These are phyloP conservation scores for Rhizomys pruinosus DNA, from an alignment of 2,113 vertebrate species.

Conservation along the genomic window DNA sequence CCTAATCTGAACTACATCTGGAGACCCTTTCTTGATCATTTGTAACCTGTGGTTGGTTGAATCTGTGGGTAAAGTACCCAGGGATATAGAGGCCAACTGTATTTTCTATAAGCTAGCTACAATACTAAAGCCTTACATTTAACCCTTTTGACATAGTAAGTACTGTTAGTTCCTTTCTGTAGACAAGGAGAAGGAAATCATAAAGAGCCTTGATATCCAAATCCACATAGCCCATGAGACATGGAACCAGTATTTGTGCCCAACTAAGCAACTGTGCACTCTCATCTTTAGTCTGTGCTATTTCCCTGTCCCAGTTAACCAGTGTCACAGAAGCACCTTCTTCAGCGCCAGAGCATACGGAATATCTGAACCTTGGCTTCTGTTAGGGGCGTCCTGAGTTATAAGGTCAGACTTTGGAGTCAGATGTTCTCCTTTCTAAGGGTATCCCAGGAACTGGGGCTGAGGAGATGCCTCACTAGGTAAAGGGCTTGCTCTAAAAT, in stretches of 20 bases:
- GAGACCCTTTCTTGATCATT: not conserved
- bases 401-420: not conserved
- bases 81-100: not conserved
- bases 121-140: not conserved
- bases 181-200: not conserved
- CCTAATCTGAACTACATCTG: not conserved
- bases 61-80: not conserved
- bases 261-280: not conserved
- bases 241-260: not conserved
- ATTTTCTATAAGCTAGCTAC: constrained; percentile 19
- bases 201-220: constrained; percentile 20
- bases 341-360: not conserved
- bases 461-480: not conserved
- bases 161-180: constrained; percentile 2
- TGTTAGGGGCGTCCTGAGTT: not conserved
- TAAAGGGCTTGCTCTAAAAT: not conserved
- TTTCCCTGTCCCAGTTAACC: not conserved
- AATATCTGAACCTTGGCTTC: not conserved
- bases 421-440: not conserved
- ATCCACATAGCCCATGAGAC: not conserved
- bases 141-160: not conserved
- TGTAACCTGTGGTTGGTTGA: not conserved
- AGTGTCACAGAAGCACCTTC: not conserved
- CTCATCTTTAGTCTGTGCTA: accelerated
- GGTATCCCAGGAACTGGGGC: not conserved